These are phyloP conservation scores for Scotopteryx bipunctaria DNA, from an alignment of 2,888 invertebrate genomes.

Conservation along the genomic window DNA sequence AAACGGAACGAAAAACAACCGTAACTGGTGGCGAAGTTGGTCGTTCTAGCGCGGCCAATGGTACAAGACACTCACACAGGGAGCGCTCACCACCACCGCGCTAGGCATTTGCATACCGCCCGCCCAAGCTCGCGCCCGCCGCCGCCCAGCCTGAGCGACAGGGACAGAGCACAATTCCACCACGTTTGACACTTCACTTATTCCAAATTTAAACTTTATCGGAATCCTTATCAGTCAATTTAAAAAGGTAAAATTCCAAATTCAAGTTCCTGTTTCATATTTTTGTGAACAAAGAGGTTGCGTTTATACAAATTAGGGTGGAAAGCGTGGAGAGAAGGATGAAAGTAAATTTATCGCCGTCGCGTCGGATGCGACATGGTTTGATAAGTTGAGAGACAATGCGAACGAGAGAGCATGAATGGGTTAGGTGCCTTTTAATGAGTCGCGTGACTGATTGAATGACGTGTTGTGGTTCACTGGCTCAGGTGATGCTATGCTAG, in stretches of 20 bases:
- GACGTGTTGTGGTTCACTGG: constrained; percentile 36
- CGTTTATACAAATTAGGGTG: constrained; percentile 55
- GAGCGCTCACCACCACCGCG: constrained; percentile 66
- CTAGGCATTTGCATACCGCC: constrained; percentile 84
- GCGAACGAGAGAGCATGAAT: constrained; percentile 71
- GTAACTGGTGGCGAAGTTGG: constrained; percentile 84
- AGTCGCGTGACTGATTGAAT: constrained; percentile 59
- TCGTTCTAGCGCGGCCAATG: constrained; percentile 83
- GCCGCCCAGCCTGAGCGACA: constrained; percentile 80
- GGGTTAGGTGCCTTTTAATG: constrained; percentile 67
- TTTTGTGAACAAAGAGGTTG: constrained; percentile 18
- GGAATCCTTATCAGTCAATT: constrained; percentile 29
- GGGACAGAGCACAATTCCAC: constrained; percentile 65
- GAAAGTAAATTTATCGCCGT: constrained; percentile 79
- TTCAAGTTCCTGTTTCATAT: constrained; percentile 25
- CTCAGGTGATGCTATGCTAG: constrained; percentile 16
- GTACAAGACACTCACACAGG: constrained; percentile 79
- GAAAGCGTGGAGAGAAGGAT: constrained; percentile 71
- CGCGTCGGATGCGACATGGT: constrained; percentile 61
- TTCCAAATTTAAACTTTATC: constrained; percentile 35
- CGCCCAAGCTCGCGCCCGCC: constrained; percentile 76
- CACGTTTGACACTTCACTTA: constrained; percentile 59
- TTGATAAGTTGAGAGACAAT: constrained; percentile 69
- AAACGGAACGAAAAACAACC: constrained; percentile 83
- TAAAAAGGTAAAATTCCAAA: constrained; percentile 28